Base-by-base conservation (phyloP, 2,888 invertebrate genomes). In the Heteropelma amictum region DNA sequence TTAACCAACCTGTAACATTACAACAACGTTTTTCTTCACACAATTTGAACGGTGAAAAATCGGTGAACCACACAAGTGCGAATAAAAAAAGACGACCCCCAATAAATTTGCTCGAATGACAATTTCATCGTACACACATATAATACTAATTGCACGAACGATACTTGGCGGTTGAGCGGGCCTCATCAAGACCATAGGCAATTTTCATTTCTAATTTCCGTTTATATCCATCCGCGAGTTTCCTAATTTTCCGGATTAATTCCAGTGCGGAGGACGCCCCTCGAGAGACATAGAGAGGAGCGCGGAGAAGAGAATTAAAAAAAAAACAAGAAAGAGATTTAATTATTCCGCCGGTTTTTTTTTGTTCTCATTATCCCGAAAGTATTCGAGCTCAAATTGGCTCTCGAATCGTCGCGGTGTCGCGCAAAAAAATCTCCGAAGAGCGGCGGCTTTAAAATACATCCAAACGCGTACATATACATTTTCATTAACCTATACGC, bases 231-330 rank as follows among this genome's bases (percentile, higher is more conserved):
- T 17, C 35, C 26, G 38, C 3, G 7, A 17, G 53, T 54, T 33
- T 33, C 33, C 42, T 54, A 53, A 42, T 65, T 65, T 51, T 54
- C 42, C 51, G 53, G 42, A 54, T 65, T 65, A 42, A 42, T 65
- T 53, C 42, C 14, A 30, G 23, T 3, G n/a, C n/a, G 23, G 53
- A 30, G 21, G 23, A 17, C 49, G 42, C 12, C 30, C 8, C 40
- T 42, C 30, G 40, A n/a, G 65, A 56, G 45, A 42, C 30, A 54
- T 14, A 49, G 23, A n/a, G 14, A 33, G 21, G 2, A n/a, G n/a
- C 21, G 19, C 17, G 17, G 30, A 10, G 28, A 14, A 35, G 28
- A 26, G 10, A 19, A 26, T 23, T n/a, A 7, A 33, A 23, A 45
- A 21, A 6, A 26, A 35, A 45, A 12, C 28, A 45, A 21, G 3